Conservation (phyloP, 2,797 vertebrate species). For the Telmatherina bonti region DNA sequence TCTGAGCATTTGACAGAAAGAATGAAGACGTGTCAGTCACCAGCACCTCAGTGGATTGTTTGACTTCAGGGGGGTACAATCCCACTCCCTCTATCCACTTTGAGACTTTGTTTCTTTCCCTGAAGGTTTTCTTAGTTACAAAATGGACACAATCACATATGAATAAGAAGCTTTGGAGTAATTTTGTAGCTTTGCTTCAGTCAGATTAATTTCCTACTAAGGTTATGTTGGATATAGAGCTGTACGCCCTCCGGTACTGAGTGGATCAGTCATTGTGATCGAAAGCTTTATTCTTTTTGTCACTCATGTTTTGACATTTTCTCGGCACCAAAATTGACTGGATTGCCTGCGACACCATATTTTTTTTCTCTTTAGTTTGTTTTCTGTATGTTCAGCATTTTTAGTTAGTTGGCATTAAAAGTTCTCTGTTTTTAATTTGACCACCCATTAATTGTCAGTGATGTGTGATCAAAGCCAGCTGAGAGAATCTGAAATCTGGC, state of each 20-base stretch:
- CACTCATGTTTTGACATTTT: constrained; percentile 79
- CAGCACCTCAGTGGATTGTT: constrained; percentile 87
- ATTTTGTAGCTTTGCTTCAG: constrained; percentile 91
- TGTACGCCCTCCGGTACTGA: constrained; percentile 91
- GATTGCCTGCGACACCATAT: constrained; percentile 65
- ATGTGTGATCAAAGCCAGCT: constrained; percentile 43
- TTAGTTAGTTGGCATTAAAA: constrained; percentile 25
- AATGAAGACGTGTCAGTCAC: constrained; percentile 89
- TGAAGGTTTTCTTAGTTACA: constrained; percentile 80
- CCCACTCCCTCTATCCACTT: constrained; percentile 70
- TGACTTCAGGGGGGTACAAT: constrained; percentile 81
- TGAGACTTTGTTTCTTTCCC: constrained; percentile 50
- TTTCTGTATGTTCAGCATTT: constrained; percentile 73
- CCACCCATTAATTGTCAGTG: constrained; percentile 18
- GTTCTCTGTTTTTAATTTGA: not conserved
- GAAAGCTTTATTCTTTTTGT: constrained; percentile 84
- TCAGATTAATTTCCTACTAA: constrained; percentile 87
- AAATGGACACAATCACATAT: constrained; percentile 84
- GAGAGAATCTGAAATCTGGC: constrained; percentile 24
- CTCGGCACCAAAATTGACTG: constrained; percentile 79
- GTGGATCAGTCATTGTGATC: constrained; percentile 80
- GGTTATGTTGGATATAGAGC: constrained; percentile 86
- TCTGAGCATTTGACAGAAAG: constrained; percentile 82
- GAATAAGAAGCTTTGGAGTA: constrained; percentile 87
- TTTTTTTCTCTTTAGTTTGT: constrained; percentile 61